Base-by-base conservation (phyloP, 2,888 invertebrate species). In the Endomychus coccineus region DNA sequence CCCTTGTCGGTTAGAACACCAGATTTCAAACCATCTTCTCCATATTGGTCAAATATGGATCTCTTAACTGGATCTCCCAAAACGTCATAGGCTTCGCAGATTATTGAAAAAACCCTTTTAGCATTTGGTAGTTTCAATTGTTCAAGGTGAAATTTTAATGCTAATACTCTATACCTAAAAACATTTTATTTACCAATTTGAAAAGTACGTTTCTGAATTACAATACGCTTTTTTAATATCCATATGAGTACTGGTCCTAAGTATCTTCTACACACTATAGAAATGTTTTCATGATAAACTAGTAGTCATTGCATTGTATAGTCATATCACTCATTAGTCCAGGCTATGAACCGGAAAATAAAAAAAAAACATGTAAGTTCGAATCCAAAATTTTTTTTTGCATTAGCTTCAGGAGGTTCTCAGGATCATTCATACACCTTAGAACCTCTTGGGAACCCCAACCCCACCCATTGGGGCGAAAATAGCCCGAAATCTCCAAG, bases 11-110 rank as follows among this genome's bases (percentile, higher is more conserved):
- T 80, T 3, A 83, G 80, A 0, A 89, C 77, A 0, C 90, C 89
- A 52, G 73, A 74, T 60, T 88, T 88, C 27, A 92, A 68, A 0
- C 89, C 90, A 53, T 83, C 83, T 63, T 90, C 90, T 0, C 92
- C 92, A 64, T 83, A 91, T 54, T 87, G 85, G 64, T 92, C 90
- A 67, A 83, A 94, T 10, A 90, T 77, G 9, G 87, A 81, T 37
- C 84, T 71, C 41, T 66, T 67, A 42, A 77, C 66, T 24, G 80
- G 75, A 61, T 83, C 70, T 1, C 77, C 74, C 15, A 89, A 68
- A 6, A 87, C 80, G 52, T 88, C 87, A 59, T 80, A 89, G 0
- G 88, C 86, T 69, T 87, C 87, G 16, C 77, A 79, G 31, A 84
- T 73, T 13, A 80, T 64, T 2, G 71, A 62, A 59, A 83, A 82